A percentile compares a stretch with the other conserved stretches of the same genome.
Evolutionary conservation across 2,888 invertebrate species (phyloP).

Genomic region (Alloscopus bannaensis): DNA sequence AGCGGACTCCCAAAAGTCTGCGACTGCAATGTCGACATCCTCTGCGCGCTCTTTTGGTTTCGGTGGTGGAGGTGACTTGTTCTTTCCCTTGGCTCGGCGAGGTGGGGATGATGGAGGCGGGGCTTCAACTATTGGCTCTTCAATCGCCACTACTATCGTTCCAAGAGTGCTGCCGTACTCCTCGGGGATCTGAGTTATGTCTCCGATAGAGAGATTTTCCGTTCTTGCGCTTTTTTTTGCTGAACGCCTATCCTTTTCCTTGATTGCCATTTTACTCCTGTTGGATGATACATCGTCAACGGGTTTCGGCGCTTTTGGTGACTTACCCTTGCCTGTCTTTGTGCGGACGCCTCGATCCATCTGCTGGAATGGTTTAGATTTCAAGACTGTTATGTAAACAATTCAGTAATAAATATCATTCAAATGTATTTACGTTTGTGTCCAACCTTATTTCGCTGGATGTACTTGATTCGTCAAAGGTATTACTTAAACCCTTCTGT

Average conservation of each 20-base stretch:
- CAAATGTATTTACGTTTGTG: too few species aligned
- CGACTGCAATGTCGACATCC: neutral
- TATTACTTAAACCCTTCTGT: too few species aligned
- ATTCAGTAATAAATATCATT: too few species aligned
- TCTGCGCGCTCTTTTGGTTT: constrained; percentile 9
- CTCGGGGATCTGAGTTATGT: neutral
- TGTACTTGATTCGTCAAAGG: too few species aligned
- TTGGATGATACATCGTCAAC: too few species aligned
- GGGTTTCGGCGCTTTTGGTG: neutral
- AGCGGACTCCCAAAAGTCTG: constrained; percentile 52
- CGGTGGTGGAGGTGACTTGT: neutral
- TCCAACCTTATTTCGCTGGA: too few species aligned
- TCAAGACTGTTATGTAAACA: too few species aligned
- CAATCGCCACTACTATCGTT: too few species aligned
- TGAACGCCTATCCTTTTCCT: neutral
- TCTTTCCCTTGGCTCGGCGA: neutral
- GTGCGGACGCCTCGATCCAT: neutral
- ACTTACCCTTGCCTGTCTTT: neutral
- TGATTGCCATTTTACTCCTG: too few species aligned
- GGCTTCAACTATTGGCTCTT: too few species aligned
- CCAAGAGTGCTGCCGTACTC: constrained; percentile 8
- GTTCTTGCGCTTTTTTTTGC: constrained; percentile 8
- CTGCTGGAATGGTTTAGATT: too few species aligned
- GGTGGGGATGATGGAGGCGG: too few species aligned
- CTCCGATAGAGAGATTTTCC: neutral